Conservation (phyloP, 2,888 invertebrate genomes). For the Endotricha flammealis region DNA sequence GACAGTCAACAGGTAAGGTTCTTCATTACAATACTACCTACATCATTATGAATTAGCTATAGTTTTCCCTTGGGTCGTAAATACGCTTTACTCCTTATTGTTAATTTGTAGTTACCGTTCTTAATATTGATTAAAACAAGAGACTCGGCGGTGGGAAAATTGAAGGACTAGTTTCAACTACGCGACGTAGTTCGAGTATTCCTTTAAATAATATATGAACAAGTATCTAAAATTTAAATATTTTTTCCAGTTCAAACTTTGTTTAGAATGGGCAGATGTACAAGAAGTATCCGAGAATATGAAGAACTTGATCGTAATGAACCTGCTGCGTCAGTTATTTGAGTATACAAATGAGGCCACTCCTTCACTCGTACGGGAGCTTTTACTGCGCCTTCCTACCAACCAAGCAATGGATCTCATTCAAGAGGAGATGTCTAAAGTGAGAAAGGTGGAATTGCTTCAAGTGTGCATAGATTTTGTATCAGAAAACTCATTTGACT, state of each 20-base stretch:
- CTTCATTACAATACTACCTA: no score
- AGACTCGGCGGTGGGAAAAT: no score
- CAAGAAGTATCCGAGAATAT: slow-evolving; percentile 78
- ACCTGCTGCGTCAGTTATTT: slow-evolving; percentile 76
- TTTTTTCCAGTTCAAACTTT: slow-evolving; percentile 77
- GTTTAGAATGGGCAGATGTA: slow-evolving; percentile 83
- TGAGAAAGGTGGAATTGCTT: slow-evolving; percentile 80
- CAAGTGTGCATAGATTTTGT: slow-evolving; percentile 82
- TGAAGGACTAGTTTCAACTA: no score
- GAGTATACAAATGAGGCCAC: slow-evolving; percentile 69
- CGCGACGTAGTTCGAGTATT: no score
- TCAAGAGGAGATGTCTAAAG: slow-evolving; percentile 79
- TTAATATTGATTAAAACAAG: no score
- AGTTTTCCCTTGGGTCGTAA: no score
- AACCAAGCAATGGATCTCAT: slow-evolving; percentile 80
- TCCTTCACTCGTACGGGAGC: slow-evolving; percentile 61
- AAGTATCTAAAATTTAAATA: slow-evolving; percentile 8
- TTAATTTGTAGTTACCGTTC: no score
- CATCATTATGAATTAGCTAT: no score
- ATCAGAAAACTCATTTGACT: slow-evolving; percentile 67
- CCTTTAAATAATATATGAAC: no score
- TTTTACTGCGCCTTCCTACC: slow-evolving; percentile 79
- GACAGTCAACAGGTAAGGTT: slow-evolving; percentile 71
- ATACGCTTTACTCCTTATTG: no score
- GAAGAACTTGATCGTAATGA: slow-evolving; percentile 72